phyloP scores from a whole-genome alignment of 30 jellyfish, hydroid and myxozoan genomes.

The Nemopilema nomurai region DNA sequence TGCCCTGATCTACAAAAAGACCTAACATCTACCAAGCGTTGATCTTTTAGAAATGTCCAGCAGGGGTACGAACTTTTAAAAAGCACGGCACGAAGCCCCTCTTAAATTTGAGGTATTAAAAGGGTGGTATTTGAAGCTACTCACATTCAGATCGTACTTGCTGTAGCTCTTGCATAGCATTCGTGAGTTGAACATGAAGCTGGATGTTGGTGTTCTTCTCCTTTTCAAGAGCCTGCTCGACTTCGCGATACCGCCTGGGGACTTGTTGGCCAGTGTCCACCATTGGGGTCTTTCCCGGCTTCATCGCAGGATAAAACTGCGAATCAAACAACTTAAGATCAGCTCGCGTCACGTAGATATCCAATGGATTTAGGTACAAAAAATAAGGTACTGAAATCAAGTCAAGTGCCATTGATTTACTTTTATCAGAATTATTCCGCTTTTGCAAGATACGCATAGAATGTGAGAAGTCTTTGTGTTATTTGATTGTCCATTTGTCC shows the following conservation, averaged over 20 bases:
- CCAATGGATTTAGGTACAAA: too few relatives aligned
- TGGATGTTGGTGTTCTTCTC: constrained; percentile 96
- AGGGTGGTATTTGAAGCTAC: neutral
- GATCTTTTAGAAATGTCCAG: too few relatives aligned
- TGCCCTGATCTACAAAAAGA: too few relatives aligned
- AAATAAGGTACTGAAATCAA: too few relatives aligned
- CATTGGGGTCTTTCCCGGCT: constrained; percentile 35
- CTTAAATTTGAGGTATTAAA: neutral
- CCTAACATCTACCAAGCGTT: too few relatives aligned
- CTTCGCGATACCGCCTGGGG: constrained; percentile 81
- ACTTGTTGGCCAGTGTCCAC: constrained; percentile 44
- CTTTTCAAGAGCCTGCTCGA: constrained; percentile 93
- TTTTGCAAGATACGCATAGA: too few relatives aligned
- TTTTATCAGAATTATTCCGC: too few relatives aligned
- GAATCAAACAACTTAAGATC: neutral
- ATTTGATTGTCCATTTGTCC: too few relatives aligned
- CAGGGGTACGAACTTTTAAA: too few relatives aligned
- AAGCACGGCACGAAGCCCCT: neutral
- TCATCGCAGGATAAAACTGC: constrained; percentile 71
- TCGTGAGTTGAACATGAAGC: constrained; percentile 93
- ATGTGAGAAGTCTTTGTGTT: too few relatives aligned
- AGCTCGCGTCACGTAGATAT: too few relatives aligned
- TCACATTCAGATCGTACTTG: constrained; percentile 85
- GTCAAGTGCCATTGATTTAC: too few relatives aligned
- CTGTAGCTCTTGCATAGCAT: constrained; percentile 80